Evolutionary conservation across 2,797 vertebrate species (phyloP).

Genomic region (Smutsia gigantea): DNA sequence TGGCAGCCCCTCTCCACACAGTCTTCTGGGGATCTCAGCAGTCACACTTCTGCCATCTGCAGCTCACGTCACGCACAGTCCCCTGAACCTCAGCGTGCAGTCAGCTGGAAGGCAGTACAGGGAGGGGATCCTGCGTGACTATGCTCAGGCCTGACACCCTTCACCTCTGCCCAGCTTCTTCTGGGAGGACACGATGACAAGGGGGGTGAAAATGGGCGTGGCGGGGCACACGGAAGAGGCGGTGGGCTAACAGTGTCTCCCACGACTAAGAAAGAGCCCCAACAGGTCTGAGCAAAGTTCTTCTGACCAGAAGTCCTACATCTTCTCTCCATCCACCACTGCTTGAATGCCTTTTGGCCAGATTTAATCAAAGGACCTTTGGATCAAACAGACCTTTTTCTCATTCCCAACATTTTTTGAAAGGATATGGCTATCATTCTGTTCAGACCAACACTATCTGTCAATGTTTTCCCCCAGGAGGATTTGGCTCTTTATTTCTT

Average conservation of each 20-base stretch:
- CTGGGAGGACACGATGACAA: too few relatives aligned
- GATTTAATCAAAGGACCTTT: too few relatives aligned
- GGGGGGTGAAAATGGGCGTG: too few relatives aligned
- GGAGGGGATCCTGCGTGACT: neutral
- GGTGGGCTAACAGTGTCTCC: too few relatives aligned
- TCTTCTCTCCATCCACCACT: neutral
- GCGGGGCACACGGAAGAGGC: neutral
- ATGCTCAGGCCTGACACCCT: too few relatives aligned
- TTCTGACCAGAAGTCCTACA: neutral
- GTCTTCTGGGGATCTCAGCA: too few relatives aligned
- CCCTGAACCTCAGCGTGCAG: neutral
- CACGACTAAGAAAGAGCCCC: neutral
- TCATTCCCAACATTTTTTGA: too few relatives aligned
- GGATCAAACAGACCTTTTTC: neutral
- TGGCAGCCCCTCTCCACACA: neutral
- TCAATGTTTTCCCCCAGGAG: neutral
- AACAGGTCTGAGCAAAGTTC: neutral
- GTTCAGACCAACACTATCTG: too few relatives aligned
- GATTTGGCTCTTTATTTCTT: neutral
- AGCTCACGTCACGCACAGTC: rapidly evolving
- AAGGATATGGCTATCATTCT: rapidly evolving
- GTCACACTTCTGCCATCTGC: neutral
- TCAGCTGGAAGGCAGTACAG: too few relatives aligned
- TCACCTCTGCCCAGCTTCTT: neutral
- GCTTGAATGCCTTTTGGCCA: neutral